Conservation (phyloP, 53 echinoderm and acorn worm genomes). For the Mesocentrotus franciscanus region DNA sequence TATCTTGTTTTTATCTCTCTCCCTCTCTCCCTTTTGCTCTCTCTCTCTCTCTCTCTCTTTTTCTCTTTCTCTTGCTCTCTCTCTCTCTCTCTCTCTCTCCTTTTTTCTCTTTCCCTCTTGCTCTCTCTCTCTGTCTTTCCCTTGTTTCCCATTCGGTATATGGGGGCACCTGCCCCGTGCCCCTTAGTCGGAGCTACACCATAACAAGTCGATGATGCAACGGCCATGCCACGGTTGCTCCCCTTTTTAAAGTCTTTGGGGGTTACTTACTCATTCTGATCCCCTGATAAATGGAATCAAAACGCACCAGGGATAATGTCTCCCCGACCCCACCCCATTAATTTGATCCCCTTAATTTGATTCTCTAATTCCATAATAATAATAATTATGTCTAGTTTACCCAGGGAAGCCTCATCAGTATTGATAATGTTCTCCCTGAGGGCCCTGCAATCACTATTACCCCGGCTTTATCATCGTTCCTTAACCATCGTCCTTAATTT, state of each 20-base stretch:
- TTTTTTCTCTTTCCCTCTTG: background rate
- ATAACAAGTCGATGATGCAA: background rate
- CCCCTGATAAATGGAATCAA: background rate
- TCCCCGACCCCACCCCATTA: background rate
- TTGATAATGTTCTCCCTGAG: too few species aligned
- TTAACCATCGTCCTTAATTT: background rate
- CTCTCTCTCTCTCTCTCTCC: too few species aligned
- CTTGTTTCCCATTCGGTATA: too few species aligned
- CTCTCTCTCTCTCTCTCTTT: background rate
- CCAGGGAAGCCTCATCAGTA: too few species aligned
- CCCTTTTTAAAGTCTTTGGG: background rate
- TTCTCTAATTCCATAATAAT: too few species aligned
- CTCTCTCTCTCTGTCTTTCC: background rate
- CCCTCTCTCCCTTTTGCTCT: background rate
- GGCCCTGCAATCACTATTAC: too few species aligned
- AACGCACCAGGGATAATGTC: background rate
- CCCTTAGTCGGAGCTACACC: too few species aligned
- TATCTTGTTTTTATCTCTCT: too few species aligned
- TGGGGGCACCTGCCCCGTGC: too few species aligned
- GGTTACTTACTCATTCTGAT: background rate
- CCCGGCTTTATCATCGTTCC: too few species aligned
- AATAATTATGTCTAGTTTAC: too few species aligned
- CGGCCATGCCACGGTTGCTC: background rate
- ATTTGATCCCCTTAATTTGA: background rate
- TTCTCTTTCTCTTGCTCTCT: too few species aligned